These are phyloP conservation scores for Fukomys damarensis DNA, from an alignment of 2,113 vertebrate genomes.

Conservation along the genomic window DNA sequence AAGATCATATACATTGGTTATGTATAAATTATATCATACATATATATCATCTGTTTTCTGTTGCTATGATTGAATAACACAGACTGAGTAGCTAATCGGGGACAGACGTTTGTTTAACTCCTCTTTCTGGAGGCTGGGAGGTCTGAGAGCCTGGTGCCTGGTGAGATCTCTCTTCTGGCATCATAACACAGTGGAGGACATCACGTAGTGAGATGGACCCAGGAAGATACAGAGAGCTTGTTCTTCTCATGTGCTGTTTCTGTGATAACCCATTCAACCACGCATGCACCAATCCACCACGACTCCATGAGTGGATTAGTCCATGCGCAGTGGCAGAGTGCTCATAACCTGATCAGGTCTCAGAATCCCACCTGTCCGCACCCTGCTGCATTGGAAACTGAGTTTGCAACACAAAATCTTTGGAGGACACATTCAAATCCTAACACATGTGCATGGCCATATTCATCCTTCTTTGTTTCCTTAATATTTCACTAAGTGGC, in stretches of 20 bases:
- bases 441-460: rapidly evolving
- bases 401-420: not conserved
- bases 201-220: not conserved
- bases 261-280: not conserved
- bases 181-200: too few species aligned
- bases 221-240: not conserved
- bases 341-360: rapidly evolving
- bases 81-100: not conserved
- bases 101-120: not conserved
- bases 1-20: not conserved
- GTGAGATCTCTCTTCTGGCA: not conserved
- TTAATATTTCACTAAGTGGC: not conserved
- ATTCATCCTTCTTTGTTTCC: not conserved
- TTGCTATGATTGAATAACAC: not conserved
- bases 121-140: not conserved
- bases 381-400: not conserved
- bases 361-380: not conserved
- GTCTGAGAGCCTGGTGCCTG: not conserved
- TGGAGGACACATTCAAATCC: not conserved
- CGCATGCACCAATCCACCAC: too few species aligned
- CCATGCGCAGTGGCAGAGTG: not conserved
- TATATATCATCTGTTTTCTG: not conserved
- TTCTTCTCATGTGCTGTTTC: not conserved
- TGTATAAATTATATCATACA: not conserved
- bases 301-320: not conserved